Conservation (phyloP, 2,888 invertebrate species). For the Drosophila birchii region DNA sequence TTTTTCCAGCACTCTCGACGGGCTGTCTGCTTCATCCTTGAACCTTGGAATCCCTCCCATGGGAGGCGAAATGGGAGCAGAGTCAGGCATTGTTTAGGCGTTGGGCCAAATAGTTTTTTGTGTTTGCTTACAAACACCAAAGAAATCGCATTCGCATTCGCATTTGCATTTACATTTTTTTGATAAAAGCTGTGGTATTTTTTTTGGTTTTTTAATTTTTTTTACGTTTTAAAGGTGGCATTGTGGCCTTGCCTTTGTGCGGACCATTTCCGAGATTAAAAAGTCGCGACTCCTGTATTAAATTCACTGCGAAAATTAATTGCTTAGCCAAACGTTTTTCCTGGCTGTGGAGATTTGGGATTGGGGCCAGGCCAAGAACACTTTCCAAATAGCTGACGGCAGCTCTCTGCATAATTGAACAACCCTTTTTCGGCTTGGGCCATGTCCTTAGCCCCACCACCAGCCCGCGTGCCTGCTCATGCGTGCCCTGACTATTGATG, state of each 20-base stretch:
- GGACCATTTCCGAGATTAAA: slow-evolving; percentile 69
- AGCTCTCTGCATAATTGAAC: slow-evolving; percentile 39
- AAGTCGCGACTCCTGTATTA: slow-evolving; percentile 54
- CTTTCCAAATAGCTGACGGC: slow-evolving; percentile 37
- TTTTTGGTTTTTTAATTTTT: too few relatives aligned
- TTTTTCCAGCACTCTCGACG: slow-evolving; percentile 37
- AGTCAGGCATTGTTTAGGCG: slow-evolving; percentile 63
- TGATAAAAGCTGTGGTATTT: neutral
- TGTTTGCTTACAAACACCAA: slow-evolving; percentile 50
- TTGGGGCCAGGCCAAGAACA: slow-evolving; percentile 2
- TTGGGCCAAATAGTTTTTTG: slow-evolving; percentile 49
- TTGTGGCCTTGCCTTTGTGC: slow-evolving; percentile 13
- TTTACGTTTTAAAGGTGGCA: neutral
- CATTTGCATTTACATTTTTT: neutral
- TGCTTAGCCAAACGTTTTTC: slow-evolving; percentile 8
- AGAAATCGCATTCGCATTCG: slow-evolving; percentile 50
- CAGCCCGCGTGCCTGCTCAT: neutral
- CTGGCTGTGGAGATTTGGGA: neutral
- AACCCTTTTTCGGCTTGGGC: slow-evolving; percentile 24
- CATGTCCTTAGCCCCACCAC: neutral
- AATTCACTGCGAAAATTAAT: slow-evolving; percentile 49
- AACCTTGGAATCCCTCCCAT: slow-evolving; percentile 49
- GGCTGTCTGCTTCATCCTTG: slow-evolving; percentile 64
- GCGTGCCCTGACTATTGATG: slow-evolving; percentile 67
- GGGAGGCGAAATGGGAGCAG: slow-evolving; percentile 24